Percentiles rank a stretch among this genome's conserved stretches.
phyloP scores from a whole-genome alignment of 2,888 invertebrate species.

The Stenoptilia bipunctidactyla region DNA sequence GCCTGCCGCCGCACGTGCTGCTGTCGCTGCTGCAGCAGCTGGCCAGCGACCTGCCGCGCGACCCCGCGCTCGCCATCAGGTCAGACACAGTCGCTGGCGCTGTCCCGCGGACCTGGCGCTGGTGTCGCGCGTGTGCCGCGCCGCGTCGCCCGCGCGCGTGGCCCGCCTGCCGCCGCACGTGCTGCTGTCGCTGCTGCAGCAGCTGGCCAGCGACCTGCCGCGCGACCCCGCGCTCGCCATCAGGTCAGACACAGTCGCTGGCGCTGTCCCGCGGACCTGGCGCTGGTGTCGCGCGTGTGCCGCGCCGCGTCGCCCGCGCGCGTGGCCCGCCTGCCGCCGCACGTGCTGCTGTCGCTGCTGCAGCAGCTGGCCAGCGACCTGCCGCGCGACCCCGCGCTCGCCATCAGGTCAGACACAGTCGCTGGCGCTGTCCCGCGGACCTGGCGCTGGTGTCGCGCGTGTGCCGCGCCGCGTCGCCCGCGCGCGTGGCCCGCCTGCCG shows the following conservation, averaged over 20 bases:
- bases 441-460: no score
- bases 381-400: background rate
- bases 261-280: background rate
- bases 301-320: background rate
- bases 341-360: background rate
- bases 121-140: slow-evolving; percentile 89
- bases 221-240: slow-evolving; percentile 75
- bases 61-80: slow-evolving; percentile 71
- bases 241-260: slow-evolving; percentile 25
- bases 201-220: slow-evolving; percentile 89
- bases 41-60: slow-evolving; percentile 86
- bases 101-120: slow-evolving; percentile 88
- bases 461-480: background rate
- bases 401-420: no score
- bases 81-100: slow-evolving; percentile 74
- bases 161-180: slow-evolving; percentile 93
- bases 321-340: background rate
- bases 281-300: no score
- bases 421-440: background rate
- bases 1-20: slow-evolving; percentile 89
- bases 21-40: slow-evolving; percentile 95
- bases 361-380: background rate
- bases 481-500: background rate
- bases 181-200: slow-evolving; percentile 92
- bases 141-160: slow-evolving; percentile 83